phyloP scores from a whole-genome alignment of 2,797 vertebrate genomes.

The Malurus splendens region DNA sequence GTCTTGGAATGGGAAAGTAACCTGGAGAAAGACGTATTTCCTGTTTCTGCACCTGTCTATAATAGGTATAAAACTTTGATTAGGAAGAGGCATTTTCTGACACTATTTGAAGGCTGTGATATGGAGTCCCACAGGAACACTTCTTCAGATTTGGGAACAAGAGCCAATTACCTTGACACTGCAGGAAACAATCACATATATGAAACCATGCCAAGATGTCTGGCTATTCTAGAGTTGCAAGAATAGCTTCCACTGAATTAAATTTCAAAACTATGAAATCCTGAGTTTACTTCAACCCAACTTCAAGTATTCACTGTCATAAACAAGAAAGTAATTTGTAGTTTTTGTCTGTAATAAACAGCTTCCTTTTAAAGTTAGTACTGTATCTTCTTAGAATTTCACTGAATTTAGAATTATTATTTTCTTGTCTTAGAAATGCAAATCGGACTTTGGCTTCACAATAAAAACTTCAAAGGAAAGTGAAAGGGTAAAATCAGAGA shows the following conservation, averaged over 20 bases:
- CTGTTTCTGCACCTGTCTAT: background rate
- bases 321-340: background rate
- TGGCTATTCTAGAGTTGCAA: background rate
- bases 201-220: background rate
- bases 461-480: background rate
- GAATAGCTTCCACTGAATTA: background rate
- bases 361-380: background rate
- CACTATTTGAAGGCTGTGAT: background rate
- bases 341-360: background rate
- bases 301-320: background rate
- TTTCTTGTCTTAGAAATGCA: background rate
- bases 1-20: background rate
- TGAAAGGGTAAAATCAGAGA: background rate
- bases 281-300: background rate
- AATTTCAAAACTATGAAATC: background rate
- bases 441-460: background rate
- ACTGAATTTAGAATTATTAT: background rate
- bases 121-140: background rate
- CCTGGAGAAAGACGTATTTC: background rate
- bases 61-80: background rate
- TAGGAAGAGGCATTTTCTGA: background rate
- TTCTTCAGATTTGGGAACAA: background rate
- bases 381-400: background rate
- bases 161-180: background rate
- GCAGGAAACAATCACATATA: background rate